These are phyloP conservation scores for Phymastichus coffea DNA, from an alignment of 1,140 invertebrate genomes.

Conservation along the genomic window DNA sequence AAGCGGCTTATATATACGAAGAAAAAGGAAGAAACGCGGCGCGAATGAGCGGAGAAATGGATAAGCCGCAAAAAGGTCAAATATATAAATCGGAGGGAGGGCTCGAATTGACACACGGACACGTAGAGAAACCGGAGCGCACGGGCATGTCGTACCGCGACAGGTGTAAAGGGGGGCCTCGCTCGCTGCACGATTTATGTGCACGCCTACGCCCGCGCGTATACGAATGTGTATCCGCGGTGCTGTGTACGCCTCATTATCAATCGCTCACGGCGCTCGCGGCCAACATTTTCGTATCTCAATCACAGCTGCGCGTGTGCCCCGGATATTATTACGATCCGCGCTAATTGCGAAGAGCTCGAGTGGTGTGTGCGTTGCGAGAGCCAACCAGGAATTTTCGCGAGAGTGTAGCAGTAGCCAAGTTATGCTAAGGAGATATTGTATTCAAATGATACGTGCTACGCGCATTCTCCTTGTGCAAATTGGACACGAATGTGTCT, in stretches of 20 bases:
- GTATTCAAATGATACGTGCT: constrained; percentile 22
- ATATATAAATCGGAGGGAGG: neutral
- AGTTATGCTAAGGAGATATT: constrained; percentile 9
- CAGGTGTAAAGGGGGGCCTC: too few species aligned
- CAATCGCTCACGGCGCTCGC: too few species aligned
- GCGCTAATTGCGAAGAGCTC: constrained; percentile 5
- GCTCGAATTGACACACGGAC: neutral
- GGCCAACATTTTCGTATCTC: neutral
- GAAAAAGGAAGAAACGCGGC: neutral
- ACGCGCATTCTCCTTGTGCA: neutral
- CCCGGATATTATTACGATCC: too few species aligned
- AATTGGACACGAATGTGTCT: neutral
- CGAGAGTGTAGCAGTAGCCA: neutral
- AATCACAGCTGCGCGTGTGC: neutral
- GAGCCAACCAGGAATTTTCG: too few species aligned
- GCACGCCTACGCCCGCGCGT: neutral
- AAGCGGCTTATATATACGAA: too few species aligned
- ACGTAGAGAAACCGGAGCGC: neutral
- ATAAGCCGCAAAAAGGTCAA: too few species aligned
- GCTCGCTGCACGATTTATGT: too few species aligned
- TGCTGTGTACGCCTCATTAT: too few species aligned
- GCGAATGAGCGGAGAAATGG: too few species aligned
- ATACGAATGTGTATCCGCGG: too few species aligned
- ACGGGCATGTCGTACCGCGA: neutral
- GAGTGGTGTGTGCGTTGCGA: neutral